A percentile compares a stretch with the other conserved stretches of the same genome.
Conservation (phyloP, 2,888 invertebrate genomes). For the Acholoe squamosa region DNA sequence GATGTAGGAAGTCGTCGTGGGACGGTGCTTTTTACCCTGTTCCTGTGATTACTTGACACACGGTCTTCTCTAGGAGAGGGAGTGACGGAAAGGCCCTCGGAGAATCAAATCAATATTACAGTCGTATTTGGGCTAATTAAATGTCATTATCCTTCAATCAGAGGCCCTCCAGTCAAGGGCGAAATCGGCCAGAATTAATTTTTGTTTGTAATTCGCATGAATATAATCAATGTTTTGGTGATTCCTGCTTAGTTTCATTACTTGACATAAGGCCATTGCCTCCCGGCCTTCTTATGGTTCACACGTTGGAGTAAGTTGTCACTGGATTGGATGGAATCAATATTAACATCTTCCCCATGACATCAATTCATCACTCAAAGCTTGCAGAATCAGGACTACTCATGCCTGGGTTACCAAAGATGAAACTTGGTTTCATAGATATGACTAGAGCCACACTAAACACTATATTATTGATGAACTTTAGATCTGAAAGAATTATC, state of each 20-base stretch:
- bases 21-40: neutral
- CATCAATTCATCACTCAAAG: neutral
- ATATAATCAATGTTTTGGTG: slow-evolving; percentile 39
- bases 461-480: no score
- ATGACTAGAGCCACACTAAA: no score
- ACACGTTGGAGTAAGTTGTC: neutral
- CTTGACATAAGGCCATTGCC: slow-evolving; percentile 12
- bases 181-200: slow-evolving; percentile 40
- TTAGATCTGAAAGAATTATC: no score
- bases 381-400: neutral
- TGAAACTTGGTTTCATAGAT: no score
- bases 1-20: slow-evolving; percentile 5
- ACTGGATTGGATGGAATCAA: slow-evolving; percentile 27
- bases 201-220: slow-evolving; percentile 51
- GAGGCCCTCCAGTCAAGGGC: slow-evolving; percentile 26
- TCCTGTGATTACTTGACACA: slow-evolving; percentile 57
- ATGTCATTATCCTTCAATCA: slow-evolving; percentile 56
- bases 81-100: neutral
- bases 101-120: slow-evolving; percentile 42
- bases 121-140: slow-evolving; percentile 48
- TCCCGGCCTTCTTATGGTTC: neutral
- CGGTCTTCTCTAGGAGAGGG: slow-evolving; percentile 10
- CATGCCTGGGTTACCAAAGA: neutral
- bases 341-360: slow-evolving; percentile 10
- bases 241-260: neutral